Conservation (phyloP, 2,888 invertebrate genomes). For the Acronicta psi region DNA sequence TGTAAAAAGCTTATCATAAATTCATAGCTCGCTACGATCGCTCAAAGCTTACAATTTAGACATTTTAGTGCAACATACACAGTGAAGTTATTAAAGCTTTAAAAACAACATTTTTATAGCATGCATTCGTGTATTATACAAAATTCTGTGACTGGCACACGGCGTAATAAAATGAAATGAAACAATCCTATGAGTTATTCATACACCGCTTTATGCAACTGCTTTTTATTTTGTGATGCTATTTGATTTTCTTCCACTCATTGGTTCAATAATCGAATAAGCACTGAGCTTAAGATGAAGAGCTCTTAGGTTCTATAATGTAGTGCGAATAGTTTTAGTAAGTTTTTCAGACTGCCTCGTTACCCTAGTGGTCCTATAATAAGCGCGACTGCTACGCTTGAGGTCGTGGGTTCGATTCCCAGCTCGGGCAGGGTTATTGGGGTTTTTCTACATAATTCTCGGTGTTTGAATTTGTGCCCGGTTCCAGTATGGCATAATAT, state of each 20-base stretch:
- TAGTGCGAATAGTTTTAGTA: no score
- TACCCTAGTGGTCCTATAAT: no score
- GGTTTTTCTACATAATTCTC: no score
- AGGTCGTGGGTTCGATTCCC: no score
- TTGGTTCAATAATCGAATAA: neutral
- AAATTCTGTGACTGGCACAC: constrained; percentile 77
- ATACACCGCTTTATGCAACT: constrained; percentile 72
- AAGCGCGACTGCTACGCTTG: no score
- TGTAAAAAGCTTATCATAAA: constrained; percentile 19
- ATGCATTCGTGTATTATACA: constrained; percentile 72
- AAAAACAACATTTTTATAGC: constrained; percentile 78
- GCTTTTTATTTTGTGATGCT: constrained; percentile 23
- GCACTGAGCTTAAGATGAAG: no score
- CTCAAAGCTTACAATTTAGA: constrained; percentile 49
- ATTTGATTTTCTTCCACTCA: constrained; percentile 39
- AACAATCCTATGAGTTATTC: constrained; percentile 86
- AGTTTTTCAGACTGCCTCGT: no score
- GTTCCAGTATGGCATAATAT: no score
- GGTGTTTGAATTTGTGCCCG: no score
- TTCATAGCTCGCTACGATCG: constrained; percentile 28
- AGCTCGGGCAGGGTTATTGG: no score
- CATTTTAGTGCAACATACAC: constrained; percentile 58
- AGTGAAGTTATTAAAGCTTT: constrained; percentile 74
- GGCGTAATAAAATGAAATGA: constrained; percentile 85
- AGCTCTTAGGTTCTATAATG: no score